These are phyloP conservation scores for Myiopsitta monachus DNA, from an alignment of 2,113 vertebrate species.

Conservation along the genomic window DNA sequence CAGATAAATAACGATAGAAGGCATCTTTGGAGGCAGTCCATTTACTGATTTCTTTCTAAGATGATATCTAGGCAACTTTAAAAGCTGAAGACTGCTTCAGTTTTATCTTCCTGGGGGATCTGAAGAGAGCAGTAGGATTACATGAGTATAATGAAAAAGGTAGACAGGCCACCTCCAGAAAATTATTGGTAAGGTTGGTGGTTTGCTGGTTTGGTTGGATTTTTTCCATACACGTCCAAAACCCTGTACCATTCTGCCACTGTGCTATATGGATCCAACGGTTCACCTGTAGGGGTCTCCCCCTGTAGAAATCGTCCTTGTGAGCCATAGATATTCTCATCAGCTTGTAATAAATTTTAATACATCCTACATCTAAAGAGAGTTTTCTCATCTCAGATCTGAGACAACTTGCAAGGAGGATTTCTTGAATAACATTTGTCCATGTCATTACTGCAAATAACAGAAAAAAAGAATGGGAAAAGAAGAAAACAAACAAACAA, in stretches of 20 bases:
- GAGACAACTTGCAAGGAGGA: not conserved
- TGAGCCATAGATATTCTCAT: not conserved
- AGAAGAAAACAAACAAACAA: accelerated
- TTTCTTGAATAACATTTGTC: not conserved
- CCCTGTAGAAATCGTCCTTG: not conserved
- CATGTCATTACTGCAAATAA: not conserved
- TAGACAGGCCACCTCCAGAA: not conserved
- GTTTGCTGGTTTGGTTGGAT: not conserved
- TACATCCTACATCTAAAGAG: not conserved
- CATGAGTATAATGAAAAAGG: not conserved
- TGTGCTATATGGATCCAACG: not conserved
- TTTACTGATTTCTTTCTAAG: not conserved
- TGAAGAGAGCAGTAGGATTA: not conserved
- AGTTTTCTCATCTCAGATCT: not conserved
- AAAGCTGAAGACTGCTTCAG: not conserved
- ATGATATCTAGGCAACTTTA: not conserved
- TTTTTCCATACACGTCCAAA: not conserved
- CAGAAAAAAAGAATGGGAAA: not conserved
- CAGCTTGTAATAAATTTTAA: not conserved
- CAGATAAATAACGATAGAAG: not conserved
- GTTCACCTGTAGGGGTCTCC: not conserved
- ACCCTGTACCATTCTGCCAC: not conserved
- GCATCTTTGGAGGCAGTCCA: not conserved
- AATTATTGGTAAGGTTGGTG: not conserved
- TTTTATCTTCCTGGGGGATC: not conserved